Base-by-base conservation (phyloP, 1,140 invertebrate species). In the Cheumatopsyche charites region DNA sequence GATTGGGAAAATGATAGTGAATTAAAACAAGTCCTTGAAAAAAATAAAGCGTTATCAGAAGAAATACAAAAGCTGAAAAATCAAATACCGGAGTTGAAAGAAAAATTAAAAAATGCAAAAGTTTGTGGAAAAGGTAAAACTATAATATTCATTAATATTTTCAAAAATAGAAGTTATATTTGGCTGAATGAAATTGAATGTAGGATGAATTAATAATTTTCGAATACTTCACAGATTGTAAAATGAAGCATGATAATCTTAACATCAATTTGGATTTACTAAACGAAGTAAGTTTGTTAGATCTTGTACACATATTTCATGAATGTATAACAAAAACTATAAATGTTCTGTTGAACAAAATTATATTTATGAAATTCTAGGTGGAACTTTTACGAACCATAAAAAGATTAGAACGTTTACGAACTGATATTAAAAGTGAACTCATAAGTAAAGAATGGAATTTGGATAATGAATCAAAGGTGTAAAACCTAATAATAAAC, bases 381-480 rank as follows among this genome's bases (percentile, higher is more conserved):
- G 79, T 82, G 25, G 84, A 86, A 75, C 77, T 86, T 49, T 71
- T 85, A 6, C 80, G 82, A 41, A 82, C 84, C 17, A 82, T 82
- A 5, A 86, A 85, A 77, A 79, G 82, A 75, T 82, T 86, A 58
- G 84, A 86, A 75, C 78, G 84, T 74, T 79, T 84, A 36, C 83
- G 83, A 77, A 85, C 83, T 0, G 84, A 86, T 73, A 75, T 84
- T 15, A 79, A 84, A 62, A 85, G 84, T 70, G 83, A 82, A 36
- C 75, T 86, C 12, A 79, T 83, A 5, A 84, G 84, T 52, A 85
- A 82, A 62, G 83, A 86, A 73, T 84, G 83, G 82, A 79, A 81
- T 29, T 76, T 86, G 68, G 84, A 86, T 77, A 83, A 82, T 0
- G 83, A 86, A 77, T 84, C 84, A 29, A 85, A 85, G 80, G 84